Base-by-base conservation (phyloP, 2,888 invertebrate genomes). In the Philhelius pedissequus region DNA sequence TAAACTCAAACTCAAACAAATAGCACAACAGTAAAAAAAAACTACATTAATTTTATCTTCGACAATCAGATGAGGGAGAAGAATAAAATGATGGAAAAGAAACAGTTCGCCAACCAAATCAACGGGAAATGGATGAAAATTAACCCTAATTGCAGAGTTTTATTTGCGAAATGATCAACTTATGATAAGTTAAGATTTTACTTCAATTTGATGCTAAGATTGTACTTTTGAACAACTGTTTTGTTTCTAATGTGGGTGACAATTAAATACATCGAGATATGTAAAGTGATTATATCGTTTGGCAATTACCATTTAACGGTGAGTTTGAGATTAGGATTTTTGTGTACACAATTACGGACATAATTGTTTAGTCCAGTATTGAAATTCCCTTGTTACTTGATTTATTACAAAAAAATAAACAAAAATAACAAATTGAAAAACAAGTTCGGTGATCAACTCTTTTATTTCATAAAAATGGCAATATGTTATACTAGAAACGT, bases 41-140 rank as follows among this genome's bases (percentile, higher is more conserved):
- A 52, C 8, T 35, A 27, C 32, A 52, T 68, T 68, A 22, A 50
- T 54, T 48, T 45, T 64, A 32, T 32, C 64, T n/a, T 32, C 11
- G 48, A 52, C 68, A 50, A 50, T 45, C 69, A 38, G 64, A 69
- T 80, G 79, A 58, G 76, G 38, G 60, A 38, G 80, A 40, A 79
- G 48, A 79, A 40, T 40, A 52, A 48, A 1, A 27, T 30, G n/a
- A 62, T 38, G 38, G 35, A 1, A 22, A 22, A 25, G 38, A 35
- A n/a, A 9, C n/a, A 25, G 7, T 58, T 38, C 15, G 5, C 15
- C 40, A 9, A 27, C 7, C 7, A 64, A 71, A 50, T 50, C 58
- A 78, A 71, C 77, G 77, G 82, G 82, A 87, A 86, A 87, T 87
- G 86, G 71, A 69, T 64, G 64, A 78, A 86, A 86, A 87, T 87